These are phyloP conservation scores for Nomada goodeniana DNA, from an alignment of 2,888 invertebrate species.

Conservation along the genomic window DNA sequence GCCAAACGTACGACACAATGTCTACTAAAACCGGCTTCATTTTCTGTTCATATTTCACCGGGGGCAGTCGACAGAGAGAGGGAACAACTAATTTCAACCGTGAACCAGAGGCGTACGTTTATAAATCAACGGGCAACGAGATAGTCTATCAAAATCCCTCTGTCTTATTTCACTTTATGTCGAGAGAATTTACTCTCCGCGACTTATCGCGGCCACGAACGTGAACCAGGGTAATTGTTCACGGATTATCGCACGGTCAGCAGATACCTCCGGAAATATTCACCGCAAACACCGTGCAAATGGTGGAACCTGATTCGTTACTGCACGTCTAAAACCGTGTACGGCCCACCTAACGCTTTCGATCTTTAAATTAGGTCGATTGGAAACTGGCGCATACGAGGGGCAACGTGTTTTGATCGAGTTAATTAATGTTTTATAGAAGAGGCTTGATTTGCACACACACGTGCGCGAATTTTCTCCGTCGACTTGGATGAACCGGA, in stretches of 20 bases:
- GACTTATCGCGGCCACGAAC: constrained; percentile 48
- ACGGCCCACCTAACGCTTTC: constrained; percentile 46
- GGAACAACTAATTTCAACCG: constrained; percentile 42
- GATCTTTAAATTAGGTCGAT: constrained; percentile 33
- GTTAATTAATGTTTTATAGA: too few species aligned
- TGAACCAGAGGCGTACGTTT: constrained; percentile 14
- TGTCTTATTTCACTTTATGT: constrained; percentile 45
- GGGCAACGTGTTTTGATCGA: background rate
- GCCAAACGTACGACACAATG: constrained; percentile 2
- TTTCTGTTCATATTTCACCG: constrained; percentile 35
- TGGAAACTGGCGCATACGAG: background rate
- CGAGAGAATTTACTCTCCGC: constrained; percentile 28
- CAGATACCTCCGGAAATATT: constrained; percentile 44
- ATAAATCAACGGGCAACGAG: constrained; percentile 32
- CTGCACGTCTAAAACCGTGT: constrained; percentile 21
- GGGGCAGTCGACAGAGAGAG: background rate
- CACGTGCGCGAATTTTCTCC: too few species aligned
- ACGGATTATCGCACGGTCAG: constrained; percentile 39
- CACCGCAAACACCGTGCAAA: constrained; percentile 25
- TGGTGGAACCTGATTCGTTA: constrained; percentile 23
- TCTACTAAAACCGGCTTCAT: constrained; percentile 27
- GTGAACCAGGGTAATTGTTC: constrained; percentile 52
- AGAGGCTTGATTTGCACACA: too few species aligned
- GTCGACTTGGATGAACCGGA: too few species aligned
- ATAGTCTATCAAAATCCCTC: constrained; percentile 48